Conservation (phyloP, 1,140 invertebrate genomes). For the Drosophila orena region DNA sequence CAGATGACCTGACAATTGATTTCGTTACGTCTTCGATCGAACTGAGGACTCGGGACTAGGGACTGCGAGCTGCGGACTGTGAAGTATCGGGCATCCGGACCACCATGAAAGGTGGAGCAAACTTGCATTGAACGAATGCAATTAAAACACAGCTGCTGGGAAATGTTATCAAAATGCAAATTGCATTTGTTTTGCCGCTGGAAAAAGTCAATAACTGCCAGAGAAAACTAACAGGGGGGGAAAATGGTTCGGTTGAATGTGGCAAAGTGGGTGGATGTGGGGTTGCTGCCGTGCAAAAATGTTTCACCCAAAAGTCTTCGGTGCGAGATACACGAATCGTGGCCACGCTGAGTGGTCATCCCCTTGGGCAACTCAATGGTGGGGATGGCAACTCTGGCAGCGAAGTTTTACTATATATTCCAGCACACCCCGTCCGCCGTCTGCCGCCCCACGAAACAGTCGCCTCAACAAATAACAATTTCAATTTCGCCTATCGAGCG, state of each 20-base stretch:
- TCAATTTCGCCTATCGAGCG: slow-evolving; percentile 75
- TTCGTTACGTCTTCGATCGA: slow-evolving; percentile 51
- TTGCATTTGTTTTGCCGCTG: slow-evolving; percentile 54
- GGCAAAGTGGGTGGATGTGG: background rate
- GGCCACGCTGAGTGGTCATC: slow-evolving; percentile 48
- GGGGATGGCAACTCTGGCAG: slow-evolving; percentile 22
- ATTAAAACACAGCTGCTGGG: slow-evolving; percentile 79
- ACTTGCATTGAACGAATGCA: slow-evolving; percentile 59
- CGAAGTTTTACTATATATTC: slow-evolving; percentile 44
- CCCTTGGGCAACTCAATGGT: slow-evolving; percentile 28
- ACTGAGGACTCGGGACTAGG: background rate
- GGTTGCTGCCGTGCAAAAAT: slow-evolving; percentile 38
- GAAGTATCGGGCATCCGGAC: background rate
- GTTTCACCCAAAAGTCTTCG: slow-evolving; percentile 41
- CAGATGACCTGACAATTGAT: slow-evolving; percentile 83
- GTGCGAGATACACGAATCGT: slow-evolving; percentile 49
- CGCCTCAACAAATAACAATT: slow-evolving; percentile 76
- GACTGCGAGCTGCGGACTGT: background rate
- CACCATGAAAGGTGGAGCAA: slow-evolving; percentile 20
- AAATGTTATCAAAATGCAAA: slow-evolving; percentile 78
- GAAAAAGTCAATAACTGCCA: slow-evolving; percentile 68
- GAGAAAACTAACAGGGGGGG: slow-evolving; percentile 34
- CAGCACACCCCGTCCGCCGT: background rate
- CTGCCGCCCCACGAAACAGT: slow-evolving; percentile 23
- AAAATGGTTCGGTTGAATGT: slow-evolving; percentile 1